A percentile compares a stretch with the other conserved stretches of the same genome.
phyloP scores from a whole-genome alignment of 2,888 invertebrate species.

The Ptilodon capucinus region DNA sequence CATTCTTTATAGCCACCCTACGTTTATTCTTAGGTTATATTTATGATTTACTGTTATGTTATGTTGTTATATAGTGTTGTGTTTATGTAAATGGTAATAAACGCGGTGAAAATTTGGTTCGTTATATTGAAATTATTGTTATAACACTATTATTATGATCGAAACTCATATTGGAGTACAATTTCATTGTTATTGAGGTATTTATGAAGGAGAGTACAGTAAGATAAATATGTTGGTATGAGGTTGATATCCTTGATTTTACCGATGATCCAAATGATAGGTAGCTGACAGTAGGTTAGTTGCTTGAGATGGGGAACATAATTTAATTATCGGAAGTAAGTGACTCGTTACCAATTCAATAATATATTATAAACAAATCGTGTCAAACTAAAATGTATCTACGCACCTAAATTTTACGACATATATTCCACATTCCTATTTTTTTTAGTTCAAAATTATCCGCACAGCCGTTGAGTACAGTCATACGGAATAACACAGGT shows the following conservation, averaged over 20 bases:
- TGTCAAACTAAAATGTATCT: background rate
- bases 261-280: no score
- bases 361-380: background rate
- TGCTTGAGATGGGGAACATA: no score
- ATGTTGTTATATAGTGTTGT: constrained; percentile 23
- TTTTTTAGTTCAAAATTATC: constrained; percentile 3
- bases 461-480: constrained; percentile 15
- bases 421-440: background rate
- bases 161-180: background rate
- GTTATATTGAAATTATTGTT: background rate
- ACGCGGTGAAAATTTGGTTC: background rate
- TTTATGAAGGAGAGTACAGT: no score
- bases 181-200: background rate
- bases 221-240: no score
- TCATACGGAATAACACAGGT: constrained; percentile 26
- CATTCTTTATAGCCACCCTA: constrained; percentile 42
- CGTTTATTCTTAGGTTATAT: constrained; percentile 32
- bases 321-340: no score
- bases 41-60: constrained; percentile 40
- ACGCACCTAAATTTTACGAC: background rate
- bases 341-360: no score
- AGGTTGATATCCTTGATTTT: no score
- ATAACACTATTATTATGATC: background rate
- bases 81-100: background rate
- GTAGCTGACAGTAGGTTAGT: no score